Evolutionary conservation across 2,797 vertebrate species (phyloP), one percentile per base, ranked within the genome.

Genomic region (Pseudomugil gertrudae): DNA sequence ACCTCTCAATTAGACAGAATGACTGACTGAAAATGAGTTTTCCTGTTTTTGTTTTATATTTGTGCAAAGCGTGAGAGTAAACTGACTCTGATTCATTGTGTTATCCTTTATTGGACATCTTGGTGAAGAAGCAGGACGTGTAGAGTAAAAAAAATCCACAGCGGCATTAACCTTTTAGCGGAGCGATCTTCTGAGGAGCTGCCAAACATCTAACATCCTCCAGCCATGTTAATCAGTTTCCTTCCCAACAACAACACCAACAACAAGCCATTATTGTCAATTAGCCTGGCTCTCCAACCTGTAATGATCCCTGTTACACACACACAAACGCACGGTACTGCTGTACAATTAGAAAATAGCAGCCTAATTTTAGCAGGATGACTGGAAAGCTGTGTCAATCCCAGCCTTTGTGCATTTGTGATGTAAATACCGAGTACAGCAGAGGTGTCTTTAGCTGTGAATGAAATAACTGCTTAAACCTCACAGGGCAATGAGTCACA

Each of bases 201-300:
- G 76, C 88, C 85, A 86, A 85, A 89, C 67, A 79, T 88, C 66
- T 76, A 64, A 43, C 78, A 68, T 74, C 76, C 66, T 57, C 24
- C 59, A 66, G 53, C 69, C 78, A 69, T 79, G 63, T 76, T 66
- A 63, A 66, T 68, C 72, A 27, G 33, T 67, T 43, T 33, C 58
- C 48, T 63, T 59, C 56, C 72, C 72, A 51, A 68, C 65, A 72
- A 75, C 65, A 84, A 76, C 66, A 86, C 13, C 35, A 33, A n/a
- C n/a, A n/a, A 33, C 32, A 38, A 84, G 66, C 80, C 78, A 87
- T 91, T 91, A 88, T 66, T 80, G 79, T 70, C 87, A 91, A 90
- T 91, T 90, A 91, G 71, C 69, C 65, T 63, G 70, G 70, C 83
- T 79, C 81, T 87, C 70, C 72, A 10, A 70, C 67, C 78, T 69